A percentile compares a stretch with the other conserved stretches of the same genome.
Conservation (phyloP, 53 echinoderm and acorn worm genomes). For the Zoroaster sp. region DNA sequence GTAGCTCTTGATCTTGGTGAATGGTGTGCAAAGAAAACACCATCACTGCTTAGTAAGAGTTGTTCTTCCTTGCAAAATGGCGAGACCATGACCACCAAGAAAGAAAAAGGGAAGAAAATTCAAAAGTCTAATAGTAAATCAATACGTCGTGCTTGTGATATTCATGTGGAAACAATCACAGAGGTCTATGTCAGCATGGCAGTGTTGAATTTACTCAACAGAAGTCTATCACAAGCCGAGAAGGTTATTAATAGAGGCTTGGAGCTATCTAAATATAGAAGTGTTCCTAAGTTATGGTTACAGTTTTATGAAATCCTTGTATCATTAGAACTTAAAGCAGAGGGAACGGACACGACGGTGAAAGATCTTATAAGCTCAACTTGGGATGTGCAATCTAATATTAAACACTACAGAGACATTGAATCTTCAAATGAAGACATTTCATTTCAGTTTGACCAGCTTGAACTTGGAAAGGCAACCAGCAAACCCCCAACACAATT, state of each 20-base stretch:
- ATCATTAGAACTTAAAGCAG: background rate
- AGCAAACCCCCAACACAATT: constrained; percentile 12
- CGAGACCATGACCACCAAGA: background rate
- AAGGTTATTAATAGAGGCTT: background rate
- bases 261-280: background rate
- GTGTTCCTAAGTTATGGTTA: constrained; percentile 2
- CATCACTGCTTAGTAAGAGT: constrained; percentile 10
- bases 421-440: background rate
- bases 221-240: background rate
- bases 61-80: background rate
- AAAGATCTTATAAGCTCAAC: background rate
- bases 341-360: background rate
- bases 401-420: background rate
- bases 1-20: background rate
- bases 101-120: background rate
- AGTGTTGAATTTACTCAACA: background rate
- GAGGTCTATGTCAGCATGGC: background rate
- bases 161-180: background rate
- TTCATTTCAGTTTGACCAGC: constrained; percentile 12
- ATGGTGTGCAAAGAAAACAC: background rate
- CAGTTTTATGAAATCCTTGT: constrained; percentile 8
- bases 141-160: background rate
- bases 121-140: background rate
- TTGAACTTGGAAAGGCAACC: constrained; percentile 14
- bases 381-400: constrained; percentile 30